These are phyloP conservation scores for Stenodera caucasica DNA, from an alignment of 2,888 invertebrate genomes.

Conservation along the genomic window DNA sequence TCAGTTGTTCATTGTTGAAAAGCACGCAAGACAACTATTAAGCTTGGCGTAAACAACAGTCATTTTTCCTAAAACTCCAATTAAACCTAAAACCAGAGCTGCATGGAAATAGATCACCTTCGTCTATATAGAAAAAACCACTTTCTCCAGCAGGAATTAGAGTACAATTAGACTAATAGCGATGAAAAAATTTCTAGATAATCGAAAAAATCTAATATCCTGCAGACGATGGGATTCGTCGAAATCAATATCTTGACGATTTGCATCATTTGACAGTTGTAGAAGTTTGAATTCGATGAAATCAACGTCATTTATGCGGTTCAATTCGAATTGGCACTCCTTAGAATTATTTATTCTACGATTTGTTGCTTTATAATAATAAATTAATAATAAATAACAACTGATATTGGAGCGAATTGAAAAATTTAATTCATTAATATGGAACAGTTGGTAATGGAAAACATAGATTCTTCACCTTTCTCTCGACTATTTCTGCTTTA, in stretches of 20 bases:
- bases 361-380: no score
- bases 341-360: neutral
- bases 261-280: neutral
- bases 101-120: no score
- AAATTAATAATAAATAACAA: neutral
- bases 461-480: conserved; percentile 3
- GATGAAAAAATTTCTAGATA: no score
- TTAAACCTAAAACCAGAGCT: no score
- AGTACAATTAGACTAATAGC: no score
- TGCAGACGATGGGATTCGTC: no score
- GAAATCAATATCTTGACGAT: neutral
- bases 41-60: neutral
- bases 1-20: conserved; percentile 10
- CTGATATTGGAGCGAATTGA: neutral
- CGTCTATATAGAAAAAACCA: no score
- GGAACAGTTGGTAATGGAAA: conserved; percentile 1
- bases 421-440: neutral
- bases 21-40: conserved; percentile 23
- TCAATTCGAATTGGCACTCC: neutral
- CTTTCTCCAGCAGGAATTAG: no score
- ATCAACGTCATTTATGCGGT: neutral
- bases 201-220: no score
- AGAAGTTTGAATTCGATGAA: neutral
- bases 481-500: neutral
- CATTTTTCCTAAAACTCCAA: no score